A percentile compares a stretch with the other conserved stretches of the same genome.
Conservation (phyloP, 2,797 vertebrate genomes). For the Somateria mollissima region DNA sequence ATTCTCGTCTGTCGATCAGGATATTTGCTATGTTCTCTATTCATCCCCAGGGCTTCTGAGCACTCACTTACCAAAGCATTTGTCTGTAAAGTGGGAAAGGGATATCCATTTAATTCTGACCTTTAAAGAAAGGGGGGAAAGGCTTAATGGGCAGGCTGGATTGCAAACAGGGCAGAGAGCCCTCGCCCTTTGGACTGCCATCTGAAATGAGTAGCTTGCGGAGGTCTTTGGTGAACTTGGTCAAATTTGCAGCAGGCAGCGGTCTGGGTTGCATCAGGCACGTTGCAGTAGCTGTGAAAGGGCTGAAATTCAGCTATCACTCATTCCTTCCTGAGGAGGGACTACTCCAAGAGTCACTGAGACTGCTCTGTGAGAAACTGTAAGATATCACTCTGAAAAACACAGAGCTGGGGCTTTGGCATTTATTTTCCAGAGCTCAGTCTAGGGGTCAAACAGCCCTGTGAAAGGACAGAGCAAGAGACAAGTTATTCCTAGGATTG, state of each 20-base stretch:
- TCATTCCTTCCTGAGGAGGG: neutral
- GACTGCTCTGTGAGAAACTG: neutral
- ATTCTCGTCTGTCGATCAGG: neutral
- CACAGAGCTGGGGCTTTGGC: neutral
- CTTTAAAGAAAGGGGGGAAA: neutral
- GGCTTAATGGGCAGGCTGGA: neutral
- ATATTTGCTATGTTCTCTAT: neutral
- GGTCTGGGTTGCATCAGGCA: neutral
- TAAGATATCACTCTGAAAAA: neutral
- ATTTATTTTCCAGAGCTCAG: neutral
- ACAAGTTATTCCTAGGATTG: neutral
- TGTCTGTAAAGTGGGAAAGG: conserved; percentile 1
- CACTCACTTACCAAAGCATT: neutral
- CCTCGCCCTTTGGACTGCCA: neutral
- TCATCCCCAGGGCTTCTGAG: neutral
- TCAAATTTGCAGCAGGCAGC: neutral
- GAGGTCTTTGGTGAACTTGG: neutral
- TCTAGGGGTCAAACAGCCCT: neutral
- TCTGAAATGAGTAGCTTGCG: neutral
- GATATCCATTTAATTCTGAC: conserved; percentile 30
- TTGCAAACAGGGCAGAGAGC: neutral
- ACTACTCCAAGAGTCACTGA: neutral
- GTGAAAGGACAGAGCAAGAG: neutral
- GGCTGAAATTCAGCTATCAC: neutral
- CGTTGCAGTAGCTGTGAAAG: neutral